Base-by-base conservation (phyloP, 2,888 invertebrate genomes). In the Geophilus truncorum region DNA sequence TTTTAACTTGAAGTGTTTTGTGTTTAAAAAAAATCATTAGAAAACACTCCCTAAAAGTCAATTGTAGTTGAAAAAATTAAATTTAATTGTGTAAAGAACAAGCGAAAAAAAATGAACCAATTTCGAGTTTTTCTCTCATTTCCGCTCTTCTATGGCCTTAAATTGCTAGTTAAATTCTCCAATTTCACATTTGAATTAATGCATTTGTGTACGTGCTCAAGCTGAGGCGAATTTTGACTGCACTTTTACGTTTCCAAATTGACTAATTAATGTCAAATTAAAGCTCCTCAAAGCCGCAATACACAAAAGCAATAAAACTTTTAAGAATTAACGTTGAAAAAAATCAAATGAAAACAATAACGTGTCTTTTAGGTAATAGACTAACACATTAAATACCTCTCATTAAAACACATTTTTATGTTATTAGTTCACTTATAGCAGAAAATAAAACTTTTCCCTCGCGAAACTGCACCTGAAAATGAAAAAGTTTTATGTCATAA, bases 211-310 rank as follows among this genome's bases (percentile, higher is more conserved):
- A n/a, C n/a, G 0, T 23, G 21, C 57, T 23, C 21, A 23, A 18
- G 23, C 57, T 23, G 23, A 23, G 18, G 2, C 21, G 10, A 62
- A 62, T 62, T 62, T 23, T 62, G 21, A 6, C 23, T 62, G 57
- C 57, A 23, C 21, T 62, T 62, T 10, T 40, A 23, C 23, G n/a
- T 62, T 9, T 21, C 21, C 57, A 62, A 62, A 62, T 62, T 62
- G 57, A 62, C 57, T n/a, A 62, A 62, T 62, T 62, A 62, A 21
- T 62, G 57, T 62, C 57, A 62, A 62, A 62, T 62, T 62, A 62
- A 62, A 62, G 57, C 23, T 62, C 21, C 21, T 9, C 10, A 23
- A 62, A n/a, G 57, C 57, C 57, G 57, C 57, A 62, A 21, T 23
- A 15, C n/a, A 15, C 18, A 23, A 62, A n/a, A 62, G 57, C 21